Conservation (phyloP, 2,888 invertebrate genomes). For the Augochlorella aurata region DNA sequence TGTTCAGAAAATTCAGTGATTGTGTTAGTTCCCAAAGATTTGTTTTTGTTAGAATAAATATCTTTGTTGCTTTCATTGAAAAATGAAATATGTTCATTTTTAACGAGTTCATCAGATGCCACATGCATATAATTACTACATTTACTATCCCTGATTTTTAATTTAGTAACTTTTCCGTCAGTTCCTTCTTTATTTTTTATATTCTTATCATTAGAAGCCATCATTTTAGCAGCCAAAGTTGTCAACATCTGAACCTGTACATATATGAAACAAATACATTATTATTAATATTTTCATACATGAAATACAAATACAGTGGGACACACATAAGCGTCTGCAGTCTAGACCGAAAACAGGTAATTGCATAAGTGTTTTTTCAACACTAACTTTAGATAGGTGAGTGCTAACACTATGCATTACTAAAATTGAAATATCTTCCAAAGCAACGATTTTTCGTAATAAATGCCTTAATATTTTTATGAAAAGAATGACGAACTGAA, state of each 20-base stretch:
- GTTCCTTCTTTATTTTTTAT: slow-evolving; percentile 37
- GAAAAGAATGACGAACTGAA: too few species aligned
- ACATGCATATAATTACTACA: slow-evolving; percentile 42
- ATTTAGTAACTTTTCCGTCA: slow-evolving; percentile 25
- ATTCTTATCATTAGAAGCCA: slow-evolving; percentile 60
- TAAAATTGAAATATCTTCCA: too few species aligned
- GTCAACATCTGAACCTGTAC: slow-evolving; percentile 76
- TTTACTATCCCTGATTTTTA: slow-evolving; percentile 36
- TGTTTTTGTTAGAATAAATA: slow-evolving; percentile 43
- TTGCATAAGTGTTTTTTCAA: too few species aligned
- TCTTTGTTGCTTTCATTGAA: slow-evolving; percentile 41
- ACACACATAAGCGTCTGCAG: too few species aligned
- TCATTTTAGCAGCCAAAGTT: slow-evolving; percentile 73
- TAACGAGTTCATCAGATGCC: slow-evolving; percentile 40
- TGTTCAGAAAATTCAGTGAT: slow-evolving; percentile 48
- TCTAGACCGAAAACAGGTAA: too few species aligned
- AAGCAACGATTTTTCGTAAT: too few species aligned
- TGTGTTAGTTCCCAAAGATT: slow-evolving; percentile 45
- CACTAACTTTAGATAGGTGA: too few species aligned
- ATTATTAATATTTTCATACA: slow-evolving; percentile 5
- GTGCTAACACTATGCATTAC: too few species aligned
- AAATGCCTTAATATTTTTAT: too few species aligned
- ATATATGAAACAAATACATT: slow-evolving; percentile 28
- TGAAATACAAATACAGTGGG: background rate
- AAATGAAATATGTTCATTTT: slow-evolving; percentile 40